phyloP scores from a whole-genome alignment of 2,113 vertebrate species.

The Sylvia atricapilla region DNA sequence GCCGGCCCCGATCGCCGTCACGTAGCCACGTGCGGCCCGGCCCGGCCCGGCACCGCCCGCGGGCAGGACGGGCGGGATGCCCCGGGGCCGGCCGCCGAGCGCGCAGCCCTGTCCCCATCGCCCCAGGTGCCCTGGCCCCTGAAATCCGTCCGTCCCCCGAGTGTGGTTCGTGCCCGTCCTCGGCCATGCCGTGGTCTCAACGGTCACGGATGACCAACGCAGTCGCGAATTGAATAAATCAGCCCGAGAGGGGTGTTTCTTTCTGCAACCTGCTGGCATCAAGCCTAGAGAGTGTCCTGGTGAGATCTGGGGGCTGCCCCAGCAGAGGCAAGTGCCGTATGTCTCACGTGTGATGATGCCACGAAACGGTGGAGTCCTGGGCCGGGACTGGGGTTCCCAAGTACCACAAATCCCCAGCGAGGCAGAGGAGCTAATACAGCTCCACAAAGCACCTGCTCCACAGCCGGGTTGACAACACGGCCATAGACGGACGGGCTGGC shows the following conservation, averaged over 20 bases:
- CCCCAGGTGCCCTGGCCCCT: neutral
- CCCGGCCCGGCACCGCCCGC: slow-evolving; percentile 13
- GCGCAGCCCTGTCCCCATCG: neutral
- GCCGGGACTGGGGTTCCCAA: neutral
- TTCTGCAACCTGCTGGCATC: neutral
- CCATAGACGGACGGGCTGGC: neutral
- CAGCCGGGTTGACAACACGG: too few relatives aligned
- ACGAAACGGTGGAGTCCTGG: accelerated
- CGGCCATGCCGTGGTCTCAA: neutral
- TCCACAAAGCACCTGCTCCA: neutral
- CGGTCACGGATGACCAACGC: neutral
- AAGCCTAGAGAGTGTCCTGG: neutral
- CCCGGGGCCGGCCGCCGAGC: neutral
- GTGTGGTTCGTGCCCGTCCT: neutral
- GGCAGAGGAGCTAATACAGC: neutral
- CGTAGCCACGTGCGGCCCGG: slow-evolving; percentile 87
- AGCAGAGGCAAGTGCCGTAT: accelerated
- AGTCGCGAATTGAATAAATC: neutral
- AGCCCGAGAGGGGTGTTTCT: neutral
- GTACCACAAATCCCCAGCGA: neutral
- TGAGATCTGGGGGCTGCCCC: neutral
- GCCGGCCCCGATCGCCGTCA: slow-evolving; percentile 88
- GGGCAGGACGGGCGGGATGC: neutral
- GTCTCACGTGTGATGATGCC: accelerated
- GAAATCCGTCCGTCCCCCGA: neutral